Percentiles rank a stretch among this genome's conserved stretches.
Conservation (phyloP, 53 echinoderm and acorn worm species). For the Hippasteria phrygiana region DNA sequence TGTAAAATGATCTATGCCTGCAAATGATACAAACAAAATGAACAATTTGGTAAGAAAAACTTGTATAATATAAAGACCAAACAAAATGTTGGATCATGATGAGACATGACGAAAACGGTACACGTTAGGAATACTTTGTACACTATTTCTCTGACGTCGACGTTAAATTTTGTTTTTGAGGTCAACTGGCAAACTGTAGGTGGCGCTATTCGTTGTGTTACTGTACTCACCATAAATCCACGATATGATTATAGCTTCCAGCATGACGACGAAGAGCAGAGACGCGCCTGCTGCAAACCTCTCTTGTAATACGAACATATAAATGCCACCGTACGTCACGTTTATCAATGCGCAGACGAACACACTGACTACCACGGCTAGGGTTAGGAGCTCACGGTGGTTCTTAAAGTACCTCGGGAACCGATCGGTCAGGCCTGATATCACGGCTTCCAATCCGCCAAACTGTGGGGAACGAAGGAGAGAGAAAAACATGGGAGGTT, state of each 20-base stretch:
- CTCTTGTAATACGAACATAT: conserved; percentile 62
- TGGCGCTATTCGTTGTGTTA: too few relatives aligned
- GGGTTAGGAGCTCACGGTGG: conserved; percentile 55
- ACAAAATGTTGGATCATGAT: too few relatives aligned
- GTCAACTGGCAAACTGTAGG: too few relatives aligned
- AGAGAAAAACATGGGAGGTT: too few relatives aligned
- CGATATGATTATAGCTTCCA: conserved; percentile 71
- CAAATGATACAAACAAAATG: background rate
- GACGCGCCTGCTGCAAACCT: conserved; percentile 62
- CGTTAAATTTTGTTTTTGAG: too few relatives aligned
- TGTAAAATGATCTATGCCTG: conserved; percentile 63
- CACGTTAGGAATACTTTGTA: too few relatives aligned
- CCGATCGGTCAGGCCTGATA: conserved; percentile 64
- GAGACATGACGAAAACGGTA: too few relatives aligned
- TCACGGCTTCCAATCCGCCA: conserved; percentile 77
- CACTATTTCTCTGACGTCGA: too few relatives aligned
- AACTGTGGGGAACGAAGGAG: too few relatives aligned
- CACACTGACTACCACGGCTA: conserved; percentile 53
- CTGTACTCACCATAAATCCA: conserved; percentile 77
- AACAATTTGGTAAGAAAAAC: background rate
- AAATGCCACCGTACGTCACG: conserved; percentile 77
- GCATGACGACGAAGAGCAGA: conserved; percentile 66
- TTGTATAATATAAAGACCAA: too few relatives aligned
- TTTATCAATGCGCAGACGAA: conserved; percentile 68
- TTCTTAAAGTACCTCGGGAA: conserved; percentile 63